Evolutionary conservation across 2,888 invertebrate species (phyloP), one percentile per base, ranked within the genome.

Genomic region (Drosophila monieri): DNA sequence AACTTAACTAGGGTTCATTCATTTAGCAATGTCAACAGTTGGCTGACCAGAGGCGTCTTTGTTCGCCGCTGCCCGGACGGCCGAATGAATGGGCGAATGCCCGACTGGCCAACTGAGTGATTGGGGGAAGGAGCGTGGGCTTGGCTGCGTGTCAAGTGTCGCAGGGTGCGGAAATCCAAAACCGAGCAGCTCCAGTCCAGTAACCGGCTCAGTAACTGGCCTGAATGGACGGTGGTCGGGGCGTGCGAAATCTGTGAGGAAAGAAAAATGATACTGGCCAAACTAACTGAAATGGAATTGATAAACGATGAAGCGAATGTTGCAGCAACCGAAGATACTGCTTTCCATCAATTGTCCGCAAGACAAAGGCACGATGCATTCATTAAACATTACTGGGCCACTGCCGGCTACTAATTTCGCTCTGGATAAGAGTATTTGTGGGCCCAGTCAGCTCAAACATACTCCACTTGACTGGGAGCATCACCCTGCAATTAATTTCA

Each of bases 401-500:
- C 25, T 39, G 49, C 48, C 14, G 41, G 18, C 49, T 51, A 30
- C 58, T 64, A 70, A 74, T 74, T 72, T 72, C 68, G 68, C 55
- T 60, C 72, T 51, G 54, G 39, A 35, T 54, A 48, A 48, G 55
- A 55, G n/a, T n/a, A 32, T 12, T 12, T 32, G n/a, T 30, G 10
- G 9, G 10, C 10, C 9, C 30, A 30, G 12, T 32, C 32, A 9
- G n/a, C 2, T 30, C 47, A 37, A 30, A 55, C 67, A 67, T 61
- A 47, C 68, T 68, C 52, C 61, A 53, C 64, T 78, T 68, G 67
- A 72, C 73, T 76, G 74, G 56, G 68, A 57, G 41, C 41, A 41
- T 15, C 74, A 71, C 73, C 73, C 80, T 74, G 85, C 79, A 87
- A 86, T 87, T 87, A 87, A 88, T 87, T 88, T 86, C 83, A 86